Evolutionary conservation across 37 sponge, comb jelly and placozoan genomes (phyloP).

Genomic region (Halichondria panicea): DNA sequence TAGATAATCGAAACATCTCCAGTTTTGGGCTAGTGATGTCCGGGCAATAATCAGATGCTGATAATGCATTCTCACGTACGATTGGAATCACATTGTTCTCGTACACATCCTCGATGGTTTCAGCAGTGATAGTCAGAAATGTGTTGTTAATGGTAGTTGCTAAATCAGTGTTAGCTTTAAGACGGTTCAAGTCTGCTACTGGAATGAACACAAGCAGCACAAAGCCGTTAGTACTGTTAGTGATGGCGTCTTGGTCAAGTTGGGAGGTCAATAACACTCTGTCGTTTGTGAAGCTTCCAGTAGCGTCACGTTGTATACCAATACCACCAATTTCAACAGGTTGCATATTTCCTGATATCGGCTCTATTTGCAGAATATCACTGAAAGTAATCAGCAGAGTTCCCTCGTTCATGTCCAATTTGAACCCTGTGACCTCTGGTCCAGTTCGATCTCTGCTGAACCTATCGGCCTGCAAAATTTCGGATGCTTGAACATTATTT

Average conservation of each 20-base stretch:
- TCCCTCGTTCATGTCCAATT: slow-evolving; percentile 68
- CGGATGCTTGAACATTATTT: slow-evolving; percentile 31
- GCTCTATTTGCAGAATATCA: slow-evolving; percentile 55
- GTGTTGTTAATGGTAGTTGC: slow-evolving; percentile 51
- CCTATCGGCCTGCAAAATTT: neutral
- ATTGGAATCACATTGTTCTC: slow-evolving; percentile 36
- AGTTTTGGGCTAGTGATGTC: slow-evolving; percentile 67
- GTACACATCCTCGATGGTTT: slow-evolving; percentile 54
- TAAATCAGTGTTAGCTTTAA: slow-evolving; percentile 59
- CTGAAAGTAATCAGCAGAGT: slow-evolving; percentile 59
- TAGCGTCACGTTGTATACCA: slow-evolving; percentile 32
- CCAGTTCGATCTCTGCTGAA: slow-evolving; percentile 45
- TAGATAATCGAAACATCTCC: slow-evolving; percentile 43
- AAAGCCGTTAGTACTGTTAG: slow-evolving; percentile 50
- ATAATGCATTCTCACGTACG: slow-evolving; percentile 45
- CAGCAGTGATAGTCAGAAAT: slow-evolving; percentile 40
- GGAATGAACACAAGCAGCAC: slow-evolving; percentile 49
- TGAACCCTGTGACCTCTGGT: slow-evolving; percentile 50
- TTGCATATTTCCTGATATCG: neutral
- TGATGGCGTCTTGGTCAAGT: neutral
- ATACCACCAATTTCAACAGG: slow-evolving; percentile 43
- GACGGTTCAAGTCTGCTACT: slow-evolving; percentile 46
- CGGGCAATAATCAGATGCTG: slow-evolving; percentile 35
- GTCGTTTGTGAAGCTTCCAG: slow-evolving; percentile 11
- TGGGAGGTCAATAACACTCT: neutral